These are phyloP conservation scores for Anastatus disparis DNA, from an alignment of 1,140 invertebrate species.

Conservation along the genomic window DNA sequence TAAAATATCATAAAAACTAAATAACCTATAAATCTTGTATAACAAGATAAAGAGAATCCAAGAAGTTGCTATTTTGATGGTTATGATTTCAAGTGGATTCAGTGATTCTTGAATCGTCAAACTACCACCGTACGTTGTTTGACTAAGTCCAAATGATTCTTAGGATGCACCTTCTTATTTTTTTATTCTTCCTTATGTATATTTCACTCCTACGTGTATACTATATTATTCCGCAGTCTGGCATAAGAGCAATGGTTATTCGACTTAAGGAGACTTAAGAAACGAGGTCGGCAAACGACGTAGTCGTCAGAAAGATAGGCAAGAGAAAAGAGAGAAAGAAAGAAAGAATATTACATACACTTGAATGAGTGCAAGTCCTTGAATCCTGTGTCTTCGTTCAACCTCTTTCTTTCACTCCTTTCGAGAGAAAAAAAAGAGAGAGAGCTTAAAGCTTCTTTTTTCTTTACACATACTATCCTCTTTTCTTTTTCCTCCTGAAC, in stretches of 20 bases:
- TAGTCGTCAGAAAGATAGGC: too few relatives aligned
- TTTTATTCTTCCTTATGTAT: background rate
- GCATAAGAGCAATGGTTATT: slow-evolving; percentile 35
- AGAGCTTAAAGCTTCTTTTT: too few relatives aligned
- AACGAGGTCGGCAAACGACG: slow-evolving; percentile 39
- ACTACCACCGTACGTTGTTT: background rate
- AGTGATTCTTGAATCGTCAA: slow-evolving; percentile 17
- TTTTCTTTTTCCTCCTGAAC: slow-evolving; percentile 37
- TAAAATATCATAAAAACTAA: too few relatives aligned
- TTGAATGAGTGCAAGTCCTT: too few relatives aligned
- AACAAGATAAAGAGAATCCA: too few relatives aligned
- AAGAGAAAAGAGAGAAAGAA: too few relatives aligned
- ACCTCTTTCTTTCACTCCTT: too few relatives aligned
- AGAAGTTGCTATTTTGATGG: slow-evolving; percentile 27
- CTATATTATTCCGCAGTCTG: slow-evolving; percentile 18
- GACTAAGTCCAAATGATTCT: slow-evolving; percentile 14
- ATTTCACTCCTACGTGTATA: too few relatives aligned
- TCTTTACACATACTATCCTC: slow-evolving; percentile 4
- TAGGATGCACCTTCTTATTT: background rate
- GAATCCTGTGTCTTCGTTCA: too few relatives aligned
- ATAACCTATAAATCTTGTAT: too few relatives aligned
- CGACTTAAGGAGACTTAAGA: slow-evolving; percentile 39
- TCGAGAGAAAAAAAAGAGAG: too few relatives aligned
- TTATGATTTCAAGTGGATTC: slow-evolving; percentile 28
- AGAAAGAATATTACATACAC: too few relatives aligned